Percentiles rank a stretch among this genome's conserved stretches.
Evolutionary conservation across 2,888 invertebrate species (phyloP).

Genomic region (Belgica antarctica): DNA sequence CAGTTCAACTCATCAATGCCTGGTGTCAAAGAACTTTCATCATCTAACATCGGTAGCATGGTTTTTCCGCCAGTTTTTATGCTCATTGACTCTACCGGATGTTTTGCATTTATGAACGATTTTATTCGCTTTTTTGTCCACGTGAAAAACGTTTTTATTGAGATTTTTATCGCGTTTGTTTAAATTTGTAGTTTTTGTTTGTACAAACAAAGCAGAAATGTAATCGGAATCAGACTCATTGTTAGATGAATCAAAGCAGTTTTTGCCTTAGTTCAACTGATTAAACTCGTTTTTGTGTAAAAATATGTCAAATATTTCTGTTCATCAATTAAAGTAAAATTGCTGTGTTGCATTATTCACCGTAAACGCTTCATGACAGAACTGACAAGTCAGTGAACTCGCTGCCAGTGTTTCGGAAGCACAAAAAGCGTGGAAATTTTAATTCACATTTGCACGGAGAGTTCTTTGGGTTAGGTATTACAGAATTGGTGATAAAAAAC

Average conservation of each 20-base stretch:
- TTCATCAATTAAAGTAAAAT: conserved; percentile 32
- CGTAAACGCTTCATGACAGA: too few relatives aligned
- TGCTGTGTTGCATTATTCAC: conserved; percentile 23
- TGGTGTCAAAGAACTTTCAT: not conserved
- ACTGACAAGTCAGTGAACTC: too few relatives aligned
- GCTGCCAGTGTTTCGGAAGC: too few relatives aligned
- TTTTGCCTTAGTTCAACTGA: conserved; percentile 25
- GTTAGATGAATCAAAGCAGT: not conserved
- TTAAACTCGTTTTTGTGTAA: conserved; percentile 29
- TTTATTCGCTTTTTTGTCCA: conserved; percentile 1
- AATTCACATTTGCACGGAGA: too few relatives aligned
- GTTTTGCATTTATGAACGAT: conserved; percentile 31
- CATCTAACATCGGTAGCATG: not conserved
- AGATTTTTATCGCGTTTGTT: conserved; percentile 26
- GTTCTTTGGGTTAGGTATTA: too few relatives aligned
- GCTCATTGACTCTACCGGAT: conserved; percentile 42
- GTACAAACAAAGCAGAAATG: conserved; percentile 28
- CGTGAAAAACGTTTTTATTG: conserved; percentile 23
- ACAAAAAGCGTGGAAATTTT: too few relatives aligned
- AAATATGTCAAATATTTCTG: conserved; percentile 42
- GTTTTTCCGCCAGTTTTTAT: conserved; percentile 34
- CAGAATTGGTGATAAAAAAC: too few relatives aligned
- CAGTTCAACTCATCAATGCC: not conserved
- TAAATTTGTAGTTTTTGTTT: not conserved
- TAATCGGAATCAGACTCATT: conserved; percentile 9